These are phyloP conservation scores for Trachemys scripta DNA, from an alignment of 2,113 vertebrate species.

Conservation along the genomic window DNA sequence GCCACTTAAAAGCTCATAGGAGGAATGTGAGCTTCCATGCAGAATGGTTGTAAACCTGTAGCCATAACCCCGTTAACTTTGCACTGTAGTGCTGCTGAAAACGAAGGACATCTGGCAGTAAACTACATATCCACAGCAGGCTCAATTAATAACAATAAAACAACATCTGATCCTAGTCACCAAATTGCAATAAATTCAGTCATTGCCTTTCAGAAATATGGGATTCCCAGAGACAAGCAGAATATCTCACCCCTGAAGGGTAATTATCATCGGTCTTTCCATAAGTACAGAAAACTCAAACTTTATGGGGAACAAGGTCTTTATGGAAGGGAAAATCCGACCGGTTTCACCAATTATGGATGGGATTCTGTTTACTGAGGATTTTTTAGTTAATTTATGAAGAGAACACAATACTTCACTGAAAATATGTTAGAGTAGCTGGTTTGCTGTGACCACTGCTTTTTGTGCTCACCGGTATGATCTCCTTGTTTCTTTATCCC, in stretches of 20 bases:
- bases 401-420: neutral
- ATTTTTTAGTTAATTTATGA: conserved; percentile 8
- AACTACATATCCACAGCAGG: neutral
- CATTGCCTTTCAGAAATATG: neutral
- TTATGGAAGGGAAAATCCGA: neutral
- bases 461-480: neutral
- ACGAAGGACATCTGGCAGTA: neutral
- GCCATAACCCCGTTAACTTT: neutral
- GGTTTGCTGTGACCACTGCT: neutral
- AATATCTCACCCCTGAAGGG: neutral
- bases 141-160: conserved; percentile 19
- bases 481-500: neutral
- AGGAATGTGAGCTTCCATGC: neutral
- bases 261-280: neutral
- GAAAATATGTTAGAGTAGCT: neutral
- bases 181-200: neutral
- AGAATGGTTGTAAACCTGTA: neutral
- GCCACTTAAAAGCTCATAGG: neutral
- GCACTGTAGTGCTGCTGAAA: neutral
- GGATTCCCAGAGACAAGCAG: neutral
- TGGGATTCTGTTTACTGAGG: neutral
- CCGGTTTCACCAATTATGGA: neutral
- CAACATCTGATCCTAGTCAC: neutral
- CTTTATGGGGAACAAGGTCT: neutral
- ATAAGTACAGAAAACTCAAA: neutral